These are phyloP conservation scores for Shinisaurus crocodilurus DNA, from an alignment of 2,113 vertebrate genomes.

Conservation along the genomic window DNA sequence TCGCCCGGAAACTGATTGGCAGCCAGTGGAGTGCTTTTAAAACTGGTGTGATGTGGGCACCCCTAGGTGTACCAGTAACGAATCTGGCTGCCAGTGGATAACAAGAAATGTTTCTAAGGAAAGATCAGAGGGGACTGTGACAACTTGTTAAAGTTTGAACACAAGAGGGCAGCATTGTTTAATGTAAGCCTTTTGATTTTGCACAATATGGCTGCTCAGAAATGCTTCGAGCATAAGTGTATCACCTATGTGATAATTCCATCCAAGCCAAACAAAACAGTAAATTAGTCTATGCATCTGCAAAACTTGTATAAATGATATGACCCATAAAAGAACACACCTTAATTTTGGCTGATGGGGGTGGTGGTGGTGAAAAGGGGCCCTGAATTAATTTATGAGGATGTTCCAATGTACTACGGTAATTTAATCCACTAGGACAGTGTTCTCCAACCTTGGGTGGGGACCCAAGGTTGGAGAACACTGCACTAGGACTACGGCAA, in stretches of 20 bases:
- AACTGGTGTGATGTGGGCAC: no score
- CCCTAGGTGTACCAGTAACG: no score
- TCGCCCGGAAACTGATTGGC: no score
- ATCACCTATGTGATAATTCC: not conserved
- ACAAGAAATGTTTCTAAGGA: not conserved
- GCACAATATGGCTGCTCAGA: no score
- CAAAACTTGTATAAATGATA: not conserved
- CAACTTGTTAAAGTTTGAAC: not conserved
- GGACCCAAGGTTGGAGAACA: no score
- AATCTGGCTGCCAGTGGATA: no score
- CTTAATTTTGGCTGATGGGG: not conserved
- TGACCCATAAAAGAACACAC: not conserved
- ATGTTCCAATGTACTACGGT: not conserved
- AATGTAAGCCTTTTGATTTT: not conserved
- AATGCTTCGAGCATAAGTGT: not conserved
- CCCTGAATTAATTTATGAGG: not conserved
- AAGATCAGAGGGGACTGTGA: not conserved
- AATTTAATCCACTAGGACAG: no score
- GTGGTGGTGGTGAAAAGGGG: not conserved
- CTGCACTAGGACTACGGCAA: no score
- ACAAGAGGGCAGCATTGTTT: slow-evolving; percentile 41
- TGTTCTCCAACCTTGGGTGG: no score
- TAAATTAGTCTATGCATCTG: not conserved
- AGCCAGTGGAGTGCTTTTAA: no score
- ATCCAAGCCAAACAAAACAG: not conserved